phyloP scores from a whole-genome alignment of 2,113 vertebrate genomes.

The Jaculus jaculus region DNA sequence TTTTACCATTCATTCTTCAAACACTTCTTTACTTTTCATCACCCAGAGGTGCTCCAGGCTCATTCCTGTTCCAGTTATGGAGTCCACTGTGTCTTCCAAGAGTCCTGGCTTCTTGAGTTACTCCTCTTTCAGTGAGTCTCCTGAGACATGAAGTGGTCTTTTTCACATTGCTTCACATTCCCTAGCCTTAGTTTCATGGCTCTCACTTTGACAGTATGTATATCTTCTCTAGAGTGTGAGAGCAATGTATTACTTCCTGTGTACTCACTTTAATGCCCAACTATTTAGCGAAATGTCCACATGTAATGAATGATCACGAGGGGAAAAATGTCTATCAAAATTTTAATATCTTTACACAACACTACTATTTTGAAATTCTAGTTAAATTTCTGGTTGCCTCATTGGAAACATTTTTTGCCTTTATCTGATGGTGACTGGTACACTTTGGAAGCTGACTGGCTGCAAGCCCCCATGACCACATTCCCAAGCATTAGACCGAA shows the following conservation, averaged over 20 bases:
- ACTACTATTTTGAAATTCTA: neutral
- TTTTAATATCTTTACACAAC: neutral
- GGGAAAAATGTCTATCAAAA: neutral
- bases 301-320: slow-evolving; percentile 5
- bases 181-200: neutral
- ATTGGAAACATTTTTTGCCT: neutral
- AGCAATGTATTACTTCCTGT: neutral
- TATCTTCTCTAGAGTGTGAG: neutral
- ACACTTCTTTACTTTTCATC: neutral
- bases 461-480: neutral
- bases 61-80: neutral
- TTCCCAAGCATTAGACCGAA: neutral
- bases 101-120: neutral
- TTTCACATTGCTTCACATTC: neutral
- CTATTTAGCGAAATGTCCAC: neutral
- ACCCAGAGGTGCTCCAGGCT: neutral
- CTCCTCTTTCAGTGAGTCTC: neutral
- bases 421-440: slow-evolving; percentile 4
- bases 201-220: slow-evolving; percentile 20
- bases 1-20: neutral
- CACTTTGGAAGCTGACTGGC: neutral
- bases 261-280: slow-evolving; percentile 15
- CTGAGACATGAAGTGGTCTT: neutral
- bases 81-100: neutral
- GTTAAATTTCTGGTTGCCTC: neutral